Base-by-base conservation (phyloP, 2,113 vertebrate genomes). In the Alligator sinensis region DNA sequence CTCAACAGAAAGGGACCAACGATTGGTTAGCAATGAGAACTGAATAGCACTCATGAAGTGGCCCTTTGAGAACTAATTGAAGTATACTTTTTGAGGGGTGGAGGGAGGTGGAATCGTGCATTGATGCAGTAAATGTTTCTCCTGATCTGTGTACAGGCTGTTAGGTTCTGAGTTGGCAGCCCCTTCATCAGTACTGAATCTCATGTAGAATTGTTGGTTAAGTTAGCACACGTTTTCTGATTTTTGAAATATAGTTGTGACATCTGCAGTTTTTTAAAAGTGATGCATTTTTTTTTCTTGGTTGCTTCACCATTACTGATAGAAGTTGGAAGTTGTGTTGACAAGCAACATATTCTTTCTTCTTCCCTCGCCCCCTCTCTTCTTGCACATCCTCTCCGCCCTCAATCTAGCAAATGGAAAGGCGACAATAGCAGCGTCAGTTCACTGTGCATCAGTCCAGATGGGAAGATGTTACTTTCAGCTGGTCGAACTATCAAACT, bases 401-500 rank as follows among this genome's bases (percentile, higher is more conserved):
- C 83, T 54, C 89, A 91, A 68, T 88, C 74, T 94, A 99, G 99
- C 98, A 99, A 99, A 97, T 99, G 99, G 99, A 99, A 99, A 98
- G 99, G 98, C 0, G 99, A 99, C 97, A 98, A 98, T 9, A 98
- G 98, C 83, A 98, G 99, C 1, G 98, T 99, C 95, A 99, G 98
- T 92, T 98, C 98, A 95, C 84, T 99, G 86, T 99, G 99, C 96
- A 98, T 99, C 97, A 99, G 99, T 96, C 99, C 99, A 62, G 99
- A 99, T 94, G 99, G 99, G 58, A 99, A 99, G 94, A 98, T 99
- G 97, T 97, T 99, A 94, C 98, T 99, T 62, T 99, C 99, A 86
- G 99, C 99, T 0, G 99, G 99, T 91, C 98, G 98, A 97, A 98
- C 98, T 82, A 99, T 99, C 98, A 99, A 99, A 97, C 98, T 99